phyloP scores from a whole-genome alignment of 1,140 invertebrate genomes.

The Lithobius niger region DNA sequence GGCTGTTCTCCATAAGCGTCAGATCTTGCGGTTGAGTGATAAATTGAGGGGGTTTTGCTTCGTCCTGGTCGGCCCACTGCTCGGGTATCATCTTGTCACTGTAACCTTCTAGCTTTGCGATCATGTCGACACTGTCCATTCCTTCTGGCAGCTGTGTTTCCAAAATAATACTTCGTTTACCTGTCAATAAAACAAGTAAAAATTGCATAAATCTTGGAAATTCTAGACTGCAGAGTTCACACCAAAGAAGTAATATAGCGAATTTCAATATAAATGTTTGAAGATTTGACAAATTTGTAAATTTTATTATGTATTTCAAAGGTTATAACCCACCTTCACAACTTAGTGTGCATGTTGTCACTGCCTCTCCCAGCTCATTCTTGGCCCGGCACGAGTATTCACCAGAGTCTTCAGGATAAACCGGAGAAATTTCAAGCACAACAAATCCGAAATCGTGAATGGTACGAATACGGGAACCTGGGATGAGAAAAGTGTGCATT shows the following conservation, averaged over 20 bases:
- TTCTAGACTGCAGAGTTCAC: too few relatives aligned
- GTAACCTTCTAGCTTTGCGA: constrained; percentile 79
- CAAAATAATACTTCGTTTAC: constrained; percentile 76
- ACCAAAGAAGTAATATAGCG: too few relatives aligned
- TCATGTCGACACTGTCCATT: constrained; percentile 84
- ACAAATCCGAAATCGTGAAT: constrained; percentile 94
- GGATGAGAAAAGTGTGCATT: too few relatives aligned
- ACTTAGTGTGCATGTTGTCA: constrained; percentile 79
- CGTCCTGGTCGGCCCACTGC: constrained; percentile 40
- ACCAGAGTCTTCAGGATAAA: constrained; percentile 87
- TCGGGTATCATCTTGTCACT: constrained; percentile 40
- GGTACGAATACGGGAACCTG: constrained; percentile 68
- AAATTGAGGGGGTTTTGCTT: constrained; percentile 81
- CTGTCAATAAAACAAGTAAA: constrained; percentile 19
- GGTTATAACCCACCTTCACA: constrained; percentile 40
- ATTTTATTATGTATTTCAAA: too few relatives aligned
- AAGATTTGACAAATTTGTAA: too few relatives aligned
- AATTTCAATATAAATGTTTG: too few relatives aligned
- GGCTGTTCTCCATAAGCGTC: constrained; percentile 67
- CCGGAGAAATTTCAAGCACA: constrained; percentile 81
- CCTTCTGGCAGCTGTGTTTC: constrained; percentile 84
- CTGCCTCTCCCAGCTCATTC: constrained; percentile 84
- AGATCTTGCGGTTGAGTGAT: constrained; percentile 73
- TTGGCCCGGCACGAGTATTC: constrained; percentile 83
- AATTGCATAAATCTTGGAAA: too few relatives aligned